Conservation (phyloP, 2,888 invertebrate genomes). For the Drosophila sordidapex region DNA sequence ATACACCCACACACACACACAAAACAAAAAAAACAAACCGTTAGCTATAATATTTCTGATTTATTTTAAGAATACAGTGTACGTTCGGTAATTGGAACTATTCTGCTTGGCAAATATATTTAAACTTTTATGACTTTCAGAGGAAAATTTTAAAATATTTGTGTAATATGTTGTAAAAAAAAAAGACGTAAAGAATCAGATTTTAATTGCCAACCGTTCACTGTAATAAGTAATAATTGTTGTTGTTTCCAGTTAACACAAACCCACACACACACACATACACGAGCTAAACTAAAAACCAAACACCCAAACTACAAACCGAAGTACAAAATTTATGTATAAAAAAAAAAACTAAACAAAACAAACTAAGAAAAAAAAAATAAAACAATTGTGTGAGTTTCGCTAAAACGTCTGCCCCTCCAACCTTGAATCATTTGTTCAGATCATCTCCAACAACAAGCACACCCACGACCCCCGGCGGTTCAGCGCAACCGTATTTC, state of each 20-base stretch:
- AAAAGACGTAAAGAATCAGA: neutral
- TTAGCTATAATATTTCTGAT: constrained; percentile 10
- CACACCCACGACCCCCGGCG: constrained; percentile 86
- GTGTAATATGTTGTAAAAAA: neutral
- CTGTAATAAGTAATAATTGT: constrained; percentile 37
- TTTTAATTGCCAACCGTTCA: neutral
- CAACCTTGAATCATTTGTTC: constrained; percentile 83
- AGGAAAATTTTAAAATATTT: neutral
- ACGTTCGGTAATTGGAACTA: constrained; percentile 2
- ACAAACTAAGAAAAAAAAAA: constrained; percentile 28
- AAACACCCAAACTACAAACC: constrained; percentile 39
- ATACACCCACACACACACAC: constrained; percentile 20
- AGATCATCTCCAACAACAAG: constrained; percentile 91
- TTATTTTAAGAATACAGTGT: constrained; percentile 22
- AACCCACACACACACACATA: constrained; percentile 27
- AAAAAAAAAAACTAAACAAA: constrained; percentile 18
- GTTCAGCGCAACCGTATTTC: constrained; percentile 91
- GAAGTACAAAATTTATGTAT: constrained; percentile 44
- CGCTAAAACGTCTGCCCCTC: constrained; percentile 84
- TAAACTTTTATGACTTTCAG: neutral
- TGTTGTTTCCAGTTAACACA: constrained; percentile 66
- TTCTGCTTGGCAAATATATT: neutral
- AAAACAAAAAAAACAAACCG: constrained; percentile 23
- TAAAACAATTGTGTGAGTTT: constrained; percentile 71
- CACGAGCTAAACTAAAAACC: constrained; percentile 38